Evolutionary conservation across 2,888 invertebrate genomes (phyloP).

Genomic region (Phaonia tiefii): DNA sequence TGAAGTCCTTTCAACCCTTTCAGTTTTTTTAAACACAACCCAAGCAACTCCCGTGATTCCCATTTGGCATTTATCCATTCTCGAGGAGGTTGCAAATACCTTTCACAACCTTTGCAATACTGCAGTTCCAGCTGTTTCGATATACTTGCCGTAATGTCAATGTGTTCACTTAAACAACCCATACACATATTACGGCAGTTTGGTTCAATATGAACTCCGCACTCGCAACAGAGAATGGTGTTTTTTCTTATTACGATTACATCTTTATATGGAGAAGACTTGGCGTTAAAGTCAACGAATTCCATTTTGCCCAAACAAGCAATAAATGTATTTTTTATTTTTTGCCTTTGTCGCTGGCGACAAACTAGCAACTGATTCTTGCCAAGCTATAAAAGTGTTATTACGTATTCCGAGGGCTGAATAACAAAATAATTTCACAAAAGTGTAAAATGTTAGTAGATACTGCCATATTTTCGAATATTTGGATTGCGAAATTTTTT

Average conservation of each 20-base stretch:
- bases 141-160: slow-evolving; percentile 98
- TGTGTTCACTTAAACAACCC: slow-evolving; percentile 92
- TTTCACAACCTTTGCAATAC: slow-evolving; percentile 95
- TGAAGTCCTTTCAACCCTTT: slow-evolving; percentile 94
- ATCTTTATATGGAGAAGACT: slow-evolving; percentile 8
- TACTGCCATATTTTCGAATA: no score
- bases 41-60: slow-evolving; percentile 93
- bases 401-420: no score
- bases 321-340: no score
- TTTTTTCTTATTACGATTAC: slow-evolving; percentile 63
- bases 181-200: slow-evolving; percentile 99
- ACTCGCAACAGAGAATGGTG: slow-evolving; percentile 91
- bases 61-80: slow-evolving; percentile 92
- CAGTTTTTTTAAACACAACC: slow-evolving; percentile 94
- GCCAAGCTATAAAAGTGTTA: no score
- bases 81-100: slow-evolving; percentile 96
- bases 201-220: slow-evolving; percentile 94
- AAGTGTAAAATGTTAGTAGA: no score
- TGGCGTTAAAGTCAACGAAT: slow-evolving; percentile 59
- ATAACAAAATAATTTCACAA: no score
- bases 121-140: slow-evolving; percentile 95
- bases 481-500: no score
- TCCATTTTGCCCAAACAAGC: no score
- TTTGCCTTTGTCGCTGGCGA: no score
- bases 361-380: no score